Base-by-base conservation (phyloP, 2,797 vertebrate species). In the Staurois parvus region DNA sequence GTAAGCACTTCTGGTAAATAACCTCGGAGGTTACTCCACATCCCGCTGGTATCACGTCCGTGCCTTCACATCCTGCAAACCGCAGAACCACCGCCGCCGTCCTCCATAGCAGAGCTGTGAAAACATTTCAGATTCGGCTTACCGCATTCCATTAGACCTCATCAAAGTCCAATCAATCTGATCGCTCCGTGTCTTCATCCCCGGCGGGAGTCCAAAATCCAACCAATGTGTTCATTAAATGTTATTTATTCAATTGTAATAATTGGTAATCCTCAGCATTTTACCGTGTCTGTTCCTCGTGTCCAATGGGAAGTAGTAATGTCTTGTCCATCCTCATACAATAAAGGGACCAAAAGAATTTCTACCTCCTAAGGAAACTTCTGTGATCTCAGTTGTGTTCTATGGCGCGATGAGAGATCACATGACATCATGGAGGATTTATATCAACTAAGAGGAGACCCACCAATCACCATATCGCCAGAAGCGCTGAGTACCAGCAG, bases 151-250 rank as follows among this genome's bases (percentile, higher is more conserved):
- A 84, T 84, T 79, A 84, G 76, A 67, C 28, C 37, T 79, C 68
- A 79, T 84, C 76, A 84, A 66, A 28, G 48, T 69, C 67, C 78
- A 78, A 84, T 84, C 72, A 79, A 79, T 79, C 83, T 79, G 66
- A 79, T 84, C 64, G 76, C 62, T 77, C 40, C 73, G 32, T 73
- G 67, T 72, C 48, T 84, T 72, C 26, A 42, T 70, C 34, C 79
- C 83, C 69, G 72, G 68, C 76, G 83, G 74, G 83, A 84, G 67
- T 66, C 76, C 68, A 73, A 73, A 78, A 84, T 79, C 34, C 79
- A 59, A 79, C 76, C 42, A 2, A 4, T 79, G 78, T 84, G 79
- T 79, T 52, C n/a, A n/a, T n/a, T n/a, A n/a, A n/a, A n/a, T n/a
- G n/a, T n/a, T 73, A 84, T 79, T 73, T 66, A 84, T 79, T 84